These are phyloP conservation scores for Allobates femoralis DNA, from an alignment of 2,797 vertebrate species.

Conservation along the genomic window DNA sequence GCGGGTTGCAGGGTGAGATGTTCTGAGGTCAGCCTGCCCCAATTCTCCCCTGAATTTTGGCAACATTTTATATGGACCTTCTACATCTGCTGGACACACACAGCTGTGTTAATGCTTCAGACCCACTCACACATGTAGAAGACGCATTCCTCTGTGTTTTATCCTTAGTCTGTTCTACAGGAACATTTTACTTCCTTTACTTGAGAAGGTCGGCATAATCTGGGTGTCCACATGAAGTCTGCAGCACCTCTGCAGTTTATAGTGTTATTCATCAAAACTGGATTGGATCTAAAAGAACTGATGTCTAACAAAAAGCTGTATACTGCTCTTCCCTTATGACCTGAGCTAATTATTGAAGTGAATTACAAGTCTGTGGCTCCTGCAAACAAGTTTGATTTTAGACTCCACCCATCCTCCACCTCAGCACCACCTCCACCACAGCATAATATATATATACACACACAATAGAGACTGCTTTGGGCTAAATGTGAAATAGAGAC, in stretches of 20 bases:
- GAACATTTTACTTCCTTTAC: background rate
- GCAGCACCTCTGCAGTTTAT: background rate
- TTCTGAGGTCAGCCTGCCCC: conserved; percentile 48
- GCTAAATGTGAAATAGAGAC: too few relatives aligned
- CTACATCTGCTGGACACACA: conserved; percentile 45
- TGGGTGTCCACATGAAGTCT: too few relatives aligned
- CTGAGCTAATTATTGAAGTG: background rate
- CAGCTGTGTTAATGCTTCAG: conserved; percentile 53
- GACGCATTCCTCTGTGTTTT: background rate
- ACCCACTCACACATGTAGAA: conserved; percentile 7
- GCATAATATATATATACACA: too few relatives aligned
- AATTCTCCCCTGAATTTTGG: conserved; percentile 36
- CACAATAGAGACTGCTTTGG: too few relatives aligned
- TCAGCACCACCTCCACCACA: too few relatives aligned
- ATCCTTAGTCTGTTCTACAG: background rate
- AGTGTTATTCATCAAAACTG: background rate
- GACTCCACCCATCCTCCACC: background rate
- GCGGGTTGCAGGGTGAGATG: conserved; percentile 47
- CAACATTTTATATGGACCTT: background rate
- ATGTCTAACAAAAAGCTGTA: background rate
- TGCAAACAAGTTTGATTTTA: background rate
- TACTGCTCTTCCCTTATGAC: background rate
- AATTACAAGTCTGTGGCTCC: background rate
- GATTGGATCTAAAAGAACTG: background rate
- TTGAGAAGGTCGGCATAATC: too few relatives aligned